A percentile compares a stretch with the other conserved stretches of the same genome.
Conservation (phyloP, 2,113 vertebrate species). For the Phainopepla nitens region DNA sequence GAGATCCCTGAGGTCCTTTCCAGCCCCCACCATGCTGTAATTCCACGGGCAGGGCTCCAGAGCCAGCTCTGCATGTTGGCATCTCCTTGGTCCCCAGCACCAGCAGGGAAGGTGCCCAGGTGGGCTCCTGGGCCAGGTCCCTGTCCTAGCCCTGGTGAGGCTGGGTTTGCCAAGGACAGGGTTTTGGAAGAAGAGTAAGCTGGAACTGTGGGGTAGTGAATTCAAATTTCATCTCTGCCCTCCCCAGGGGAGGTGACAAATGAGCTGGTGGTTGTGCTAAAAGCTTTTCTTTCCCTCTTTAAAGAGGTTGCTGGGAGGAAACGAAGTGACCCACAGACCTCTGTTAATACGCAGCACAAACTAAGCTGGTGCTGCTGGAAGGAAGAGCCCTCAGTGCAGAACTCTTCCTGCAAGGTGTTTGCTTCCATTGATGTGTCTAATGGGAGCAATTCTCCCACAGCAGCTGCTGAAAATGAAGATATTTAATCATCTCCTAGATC, state of each 20-base stretch:
- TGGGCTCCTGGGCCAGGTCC: background rate
- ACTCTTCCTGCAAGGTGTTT: slow-evolving; percentile 51
- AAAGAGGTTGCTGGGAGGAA: slow-evolving; percentile 57
- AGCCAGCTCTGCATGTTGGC: fast-evolving
- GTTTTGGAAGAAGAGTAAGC: background rate
- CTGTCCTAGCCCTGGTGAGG: background rate
- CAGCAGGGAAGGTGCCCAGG: fast-evolving
- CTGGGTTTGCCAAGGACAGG: background rate
- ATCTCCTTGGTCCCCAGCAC: background rate
- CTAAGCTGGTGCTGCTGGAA: background rate
- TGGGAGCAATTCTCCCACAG: slow-evolving; percentile 20
- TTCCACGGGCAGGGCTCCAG: background rate
- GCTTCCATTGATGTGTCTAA: slow-evolving; percentile 7
- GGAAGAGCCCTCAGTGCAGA: slow-evolving; percentile 12
- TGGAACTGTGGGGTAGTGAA: background rate
- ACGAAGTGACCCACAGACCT: slow-evolving; percentile 51
- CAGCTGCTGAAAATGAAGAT: slow-evolving; percentile 39
- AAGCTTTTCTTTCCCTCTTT: slow-evolving; percentile 19
- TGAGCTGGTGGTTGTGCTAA: slow-evolving; percentile 31
- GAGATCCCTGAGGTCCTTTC: background rate
- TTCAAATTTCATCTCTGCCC: background rate
- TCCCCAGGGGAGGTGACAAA: slow-evolving; percentile 23
- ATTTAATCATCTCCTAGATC: slow-evolving; percentile 9
- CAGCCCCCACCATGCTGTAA: background rate
- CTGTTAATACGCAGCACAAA: slow-evolving; percentile 28